Evolutionary conservation across 2,113 vertebrate genomes (phyloP).

Genomic region (Struthidea cinerea): DNA sequence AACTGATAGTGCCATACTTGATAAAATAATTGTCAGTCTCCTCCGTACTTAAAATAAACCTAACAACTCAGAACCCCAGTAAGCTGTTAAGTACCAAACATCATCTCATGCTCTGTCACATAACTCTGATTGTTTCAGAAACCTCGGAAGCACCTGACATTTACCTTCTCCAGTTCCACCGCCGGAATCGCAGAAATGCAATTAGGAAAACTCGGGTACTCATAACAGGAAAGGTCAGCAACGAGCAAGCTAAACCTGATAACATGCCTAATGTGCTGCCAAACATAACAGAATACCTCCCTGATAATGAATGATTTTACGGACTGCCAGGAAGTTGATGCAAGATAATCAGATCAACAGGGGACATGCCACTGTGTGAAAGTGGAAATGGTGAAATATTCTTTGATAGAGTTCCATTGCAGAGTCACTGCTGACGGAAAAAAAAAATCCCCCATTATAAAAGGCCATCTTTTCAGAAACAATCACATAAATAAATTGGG

Average conservation of each 20-base stretch:
- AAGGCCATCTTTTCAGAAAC: constrained; percentile 39
- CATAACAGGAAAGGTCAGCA: constrained; percentile 48
- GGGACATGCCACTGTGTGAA: neutral
- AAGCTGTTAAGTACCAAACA: neutral
- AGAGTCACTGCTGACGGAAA: neutral
- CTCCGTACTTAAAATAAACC: neutral
- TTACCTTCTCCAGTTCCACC: constrained; percentile 21
- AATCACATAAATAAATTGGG: constrained; percentile 26
- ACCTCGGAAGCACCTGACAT: constrained; percentile 15
- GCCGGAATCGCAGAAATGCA: constrained; percentile 36
- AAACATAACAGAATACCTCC: constrained; percentile 30
- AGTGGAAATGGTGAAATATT: neutral
- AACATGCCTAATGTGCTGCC: constrained; percentile 48
- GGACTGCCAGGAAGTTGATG: constrained; percentile 12
- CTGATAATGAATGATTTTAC: constrained; percentile 49
- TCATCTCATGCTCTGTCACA: neutral
- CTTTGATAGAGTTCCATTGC: neutral
- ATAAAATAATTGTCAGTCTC: constrained; percentile 27
- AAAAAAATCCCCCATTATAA: neutral
- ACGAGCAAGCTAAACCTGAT: constrained; percentile 38
- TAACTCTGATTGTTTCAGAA: neutral
- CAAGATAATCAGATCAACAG: constrained; percentile 48
- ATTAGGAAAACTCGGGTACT: constrained; percentile 14
- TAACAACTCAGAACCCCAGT: neutral
- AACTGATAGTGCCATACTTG: neutral